These are phyloP conservation scores for Muscidifurax raptorellus DNA, from an alignment of 1,140 invertebrate genomes.

Conservation along the genomic window DNA sequence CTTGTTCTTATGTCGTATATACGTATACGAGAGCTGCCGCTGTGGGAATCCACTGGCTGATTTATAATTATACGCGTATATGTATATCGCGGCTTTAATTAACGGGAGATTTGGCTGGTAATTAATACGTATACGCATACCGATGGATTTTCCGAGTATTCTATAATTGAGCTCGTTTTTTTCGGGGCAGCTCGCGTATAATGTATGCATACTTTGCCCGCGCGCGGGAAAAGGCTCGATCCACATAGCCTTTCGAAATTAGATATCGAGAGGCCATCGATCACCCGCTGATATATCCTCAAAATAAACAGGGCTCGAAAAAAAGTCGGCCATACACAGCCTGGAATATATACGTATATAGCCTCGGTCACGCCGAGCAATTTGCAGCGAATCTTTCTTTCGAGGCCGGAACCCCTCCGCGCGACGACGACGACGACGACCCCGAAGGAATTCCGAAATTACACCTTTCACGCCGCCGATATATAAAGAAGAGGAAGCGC, in stretches of 20 bases:
- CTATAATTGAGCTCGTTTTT: background rate
- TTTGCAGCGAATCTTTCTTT: slow-evolving; percentile 48
- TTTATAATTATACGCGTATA: too few relatives aligned
- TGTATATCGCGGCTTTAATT: background rate
- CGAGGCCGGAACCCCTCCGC: background rate
- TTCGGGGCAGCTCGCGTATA: background rate
- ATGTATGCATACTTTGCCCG: background rate
- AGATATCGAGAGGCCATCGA: background rate
- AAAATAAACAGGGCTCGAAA: too few relatives aligned
- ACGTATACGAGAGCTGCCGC: too few relatives aligned
- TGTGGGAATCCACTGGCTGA: background rate
- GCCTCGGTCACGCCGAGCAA: slow-evolving; percentile 53
- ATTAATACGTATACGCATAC: too few relatives aligned
- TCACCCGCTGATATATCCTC: too few relatives aligned
- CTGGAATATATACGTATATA: background rate
- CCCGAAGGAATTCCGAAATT: slow-evolving; percentile 34
- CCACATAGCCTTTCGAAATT: background rate
- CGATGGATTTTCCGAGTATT: too few relatives aligned
- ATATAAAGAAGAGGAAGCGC: slow-evolving; percentile 6
- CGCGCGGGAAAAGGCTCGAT: background rate
- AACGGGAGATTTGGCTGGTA: background rate
- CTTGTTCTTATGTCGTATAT: background rate
- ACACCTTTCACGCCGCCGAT: slow-evolving; percentile 32
- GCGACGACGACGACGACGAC: background rate
- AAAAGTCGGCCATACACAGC: too few relatives aligned